Evolutionary conservation across 2,888 invertebrate genomes (phyloP), one percentile per base, ranked within the genome.

Genomic region (Chironomus riparius): DNA sequence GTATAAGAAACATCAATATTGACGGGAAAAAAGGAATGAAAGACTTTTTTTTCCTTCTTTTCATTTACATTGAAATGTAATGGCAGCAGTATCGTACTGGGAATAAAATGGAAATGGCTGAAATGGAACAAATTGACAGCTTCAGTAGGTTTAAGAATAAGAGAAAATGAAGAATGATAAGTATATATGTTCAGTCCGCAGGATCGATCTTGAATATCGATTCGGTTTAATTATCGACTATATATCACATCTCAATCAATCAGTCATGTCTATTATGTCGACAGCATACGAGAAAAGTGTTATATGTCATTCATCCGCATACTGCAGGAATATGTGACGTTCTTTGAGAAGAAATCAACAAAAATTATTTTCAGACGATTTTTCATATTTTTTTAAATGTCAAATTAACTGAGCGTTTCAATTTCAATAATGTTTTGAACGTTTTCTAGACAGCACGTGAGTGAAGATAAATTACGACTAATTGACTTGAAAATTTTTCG

Each of bases 221-320:
- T 72, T 72, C 38, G 10, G 61, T 72, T 72, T 72, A 72, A 72
- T 72, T 72, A 72, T 61, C 38, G 72, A 12, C 62, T 28, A 13
- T 38, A n/a, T n/a, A 28, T 47, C 62, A 38, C 21, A 72, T 72
- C 62, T 62, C 72, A 72, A 72, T 72, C 72, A 72, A 72, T 72
- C 72, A 72, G 38, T 1, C 38, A 38, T 38, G 38, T 38, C 38
- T 38, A 38, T 38, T 38, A 38, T 38, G 72, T 62, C 50, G 71
- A 56, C 71, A 71, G 71, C 47, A 47, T 50, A 71, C 12, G 18
- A 38, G 38, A 38, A 38, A 38, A 38, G 38, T 38, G 38, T 38
- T 38, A 10, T 38, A 38, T 38, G 38, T 38, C 38, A 38, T 1
- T 38, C 38, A 38, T 38, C 10, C 38, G 38, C 38, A 38, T 7